phyloP scores from a whole-genome alignment of 1,140 invertebrate species.

The Octopus sinensis region DNA sequence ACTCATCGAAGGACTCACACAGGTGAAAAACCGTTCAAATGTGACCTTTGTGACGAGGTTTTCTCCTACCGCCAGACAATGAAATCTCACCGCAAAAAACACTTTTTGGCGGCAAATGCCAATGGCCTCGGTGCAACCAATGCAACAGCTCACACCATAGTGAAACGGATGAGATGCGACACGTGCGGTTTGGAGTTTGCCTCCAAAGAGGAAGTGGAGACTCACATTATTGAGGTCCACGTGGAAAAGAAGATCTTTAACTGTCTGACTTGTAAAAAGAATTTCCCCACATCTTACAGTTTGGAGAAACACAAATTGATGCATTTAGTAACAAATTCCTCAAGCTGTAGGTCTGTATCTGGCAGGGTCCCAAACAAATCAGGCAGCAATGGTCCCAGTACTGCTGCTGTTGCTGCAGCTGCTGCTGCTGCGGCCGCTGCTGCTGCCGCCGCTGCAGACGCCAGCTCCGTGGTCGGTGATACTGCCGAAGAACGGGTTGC shows the following conservation, averaged over 20 bases:
- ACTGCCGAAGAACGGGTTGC: conserved; percentile 29
- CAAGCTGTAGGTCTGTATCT: not conserved
- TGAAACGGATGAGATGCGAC: too few relatives aligned
- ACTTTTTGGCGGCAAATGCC: not conserved
- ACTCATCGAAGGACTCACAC: not conserved
- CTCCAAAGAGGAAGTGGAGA: not conserved
- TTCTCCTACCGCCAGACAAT: conserved; percentile 6
- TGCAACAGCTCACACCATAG: too few relatives aligned
- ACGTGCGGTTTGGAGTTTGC: not conserved
- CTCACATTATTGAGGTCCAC: not conserved
- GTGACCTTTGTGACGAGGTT: not conserved
- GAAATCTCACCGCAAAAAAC: conserved; percentile 4
- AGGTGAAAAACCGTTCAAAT: not conserved
- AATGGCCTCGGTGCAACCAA: too few relatives aligned
- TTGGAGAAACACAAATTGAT: not conserved
- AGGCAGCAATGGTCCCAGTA: conserved; percentile 18
- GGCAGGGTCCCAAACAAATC: not conserved
- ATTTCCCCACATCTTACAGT: not conserved
- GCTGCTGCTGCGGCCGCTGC: conserved; percentile 28
- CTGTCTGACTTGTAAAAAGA: conserved; percentile 6
- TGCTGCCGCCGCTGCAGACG: not conserved
- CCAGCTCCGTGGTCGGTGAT: conserved; percentile 26
- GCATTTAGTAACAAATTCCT: not conserved
- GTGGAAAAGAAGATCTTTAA: not conserved
- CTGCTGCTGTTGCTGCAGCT: conserved; percentile 33